phyloP scores from a whole-genome alignment of 2,113 vertebrate species.

The Microtus oregoni region DNA sequence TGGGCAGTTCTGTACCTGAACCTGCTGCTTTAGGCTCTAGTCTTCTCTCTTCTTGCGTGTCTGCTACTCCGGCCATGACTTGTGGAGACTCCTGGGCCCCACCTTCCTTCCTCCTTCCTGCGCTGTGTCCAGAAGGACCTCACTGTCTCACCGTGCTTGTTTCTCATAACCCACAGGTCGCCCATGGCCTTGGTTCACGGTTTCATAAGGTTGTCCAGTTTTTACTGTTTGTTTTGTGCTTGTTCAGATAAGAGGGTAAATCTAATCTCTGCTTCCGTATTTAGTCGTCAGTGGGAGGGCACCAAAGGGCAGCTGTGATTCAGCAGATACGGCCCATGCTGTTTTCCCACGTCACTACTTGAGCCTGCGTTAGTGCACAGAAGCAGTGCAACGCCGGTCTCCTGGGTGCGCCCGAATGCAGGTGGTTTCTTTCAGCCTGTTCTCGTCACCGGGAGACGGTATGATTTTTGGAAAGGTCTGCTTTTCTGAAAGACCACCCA shows the following conservation, averaged over 20 bases:
- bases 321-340: not conserved
- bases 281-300: not conserved
- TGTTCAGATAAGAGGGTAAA: not conserved
- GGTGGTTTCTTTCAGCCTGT: not conserved
- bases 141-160: not conserved
- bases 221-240: not conserved
- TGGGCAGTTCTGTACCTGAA: not conserved
- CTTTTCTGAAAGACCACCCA: slow-evolving; percentile 49
- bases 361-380: not conserved
- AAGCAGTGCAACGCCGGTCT: not conserved
- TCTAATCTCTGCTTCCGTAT: not conserved
- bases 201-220: not conserved
- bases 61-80: not conserved
- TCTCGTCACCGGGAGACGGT: not conserved
- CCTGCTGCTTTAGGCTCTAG: no score
- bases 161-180: not conserved
- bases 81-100: not conserved
- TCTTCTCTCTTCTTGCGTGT: not conserved
- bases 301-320: not conserved
- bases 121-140: not conserved
- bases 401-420: not conserved
- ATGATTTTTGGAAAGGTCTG: slow-evolving; percentile 1
- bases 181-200: not conserved
- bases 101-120: not conserved
- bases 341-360: not conserved